A percentile compares a stretch with the other conserved stretches of the same genome.
These are phyloP conservation scores for Bombus breviceps DNA, from an alignment of 1,140 invertebrate genomes.

Conservation along the genomic window DNA sequence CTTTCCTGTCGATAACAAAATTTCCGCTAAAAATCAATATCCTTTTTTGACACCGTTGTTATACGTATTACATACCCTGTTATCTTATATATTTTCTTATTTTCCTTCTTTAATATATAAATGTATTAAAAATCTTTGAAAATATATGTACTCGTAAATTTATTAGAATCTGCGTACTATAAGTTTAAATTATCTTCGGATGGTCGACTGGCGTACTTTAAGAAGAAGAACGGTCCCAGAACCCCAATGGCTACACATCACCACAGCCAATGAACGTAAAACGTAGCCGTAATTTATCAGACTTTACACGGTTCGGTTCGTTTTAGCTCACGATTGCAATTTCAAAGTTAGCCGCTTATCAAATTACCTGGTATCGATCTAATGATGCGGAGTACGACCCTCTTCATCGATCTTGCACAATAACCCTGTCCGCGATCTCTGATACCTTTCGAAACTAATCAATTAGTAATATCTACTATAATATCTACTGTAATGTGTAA, in stretches of 20 bases:
- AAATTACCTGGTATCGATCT: constrained; percentile 12
- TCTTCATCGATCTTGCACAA: constrained; percentile 27
- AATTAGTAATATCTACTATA: constrained; percentile 9
- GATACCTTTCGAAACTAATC: not conserved
- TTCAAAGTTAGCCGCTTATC: constrained; percentile 27
- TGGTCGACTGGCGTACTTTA: not conserved
- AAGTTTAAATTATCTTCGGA: constrained; percentile 18
- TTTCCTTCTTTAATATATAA: too few species aligned
- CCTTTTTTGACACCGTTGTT: not conserved
- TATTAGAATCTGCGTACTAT: not conserved
- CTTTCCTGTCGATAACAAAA: not conserved
- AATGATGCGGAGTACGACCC: constrained; percentile 7
- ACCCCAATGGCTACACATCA: constrained; percentile 7
- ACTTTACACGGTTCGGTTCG: constrained; percentile 23
- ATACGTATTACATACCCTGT: not conserved
- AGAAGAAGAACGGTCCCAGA: constrained; percentile 21
- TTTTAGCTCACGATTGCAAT: constrained; percentile 20
- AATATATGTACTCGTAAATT: not conserved
- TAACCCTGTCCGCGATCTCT: not conserved
- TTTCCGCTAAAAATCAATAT: not conserved
- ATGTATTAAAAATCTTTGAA: not conserved
- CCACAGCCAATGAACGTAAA: constrained; percentile 23
- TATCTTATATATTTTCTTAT: not conserved
- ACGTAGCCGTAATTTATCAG: constrained; percentile 39
- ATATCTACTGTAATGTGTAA: too few species aligned